A percentile compares a stretch with the other conserved stretches of the same genome.
These are phyloP conservation scores for Pseudomyrmex gracilis DNA, from an alignment of 1,140 invertebrate genomes.

Conservation along the genomic window DNA sequence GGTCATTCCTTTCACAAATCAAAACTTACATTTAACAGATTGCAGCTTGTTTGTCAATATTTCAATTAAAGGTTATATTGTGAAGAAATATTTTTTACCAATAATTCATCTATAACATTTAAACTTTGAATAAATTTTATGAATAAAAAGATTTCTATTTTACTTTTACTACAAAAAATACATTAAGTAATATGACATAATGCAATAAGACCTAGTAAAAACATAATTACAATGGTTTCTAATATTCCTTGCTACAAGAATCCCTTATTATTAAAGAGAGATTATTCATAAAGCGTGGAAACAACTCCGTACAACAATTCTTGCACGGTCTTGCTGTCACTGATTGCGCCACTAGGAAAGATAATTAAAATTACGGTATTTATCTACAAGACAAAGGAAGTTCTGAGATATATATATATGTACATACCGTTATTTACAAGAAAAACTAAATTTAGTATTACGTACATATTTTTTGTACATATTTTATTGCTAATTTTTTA, in stretches of 20 bases:
- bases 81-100: neutral
- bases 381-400: slow-evolving; percentile 57
- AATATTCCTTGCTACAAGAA: neutral
- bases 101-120: neutral
- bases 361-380: slow-evolving; percentile 74
- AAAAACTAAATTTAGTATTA: neutral
- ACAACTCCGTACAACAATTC: slow-evolving; percentile 58
- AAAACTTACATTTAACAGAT: neutral
- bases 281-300: neutral
- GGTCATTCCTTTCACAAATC: neutral
- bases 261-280: neutral
- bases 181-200: neutral
- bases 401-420: too few species aligned
- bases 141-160: slow-evolving; percentile 4
- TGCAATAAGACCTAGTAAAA: neutral
- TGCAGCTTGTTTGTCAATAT: neutral
- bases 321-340: slow-evolving; percentile 67
- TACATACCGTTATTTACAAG: neutral
- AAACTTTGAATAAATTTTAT: neutral
- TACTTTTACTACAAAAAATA: neutral
- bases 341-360: slow-evolving; percentile 65
- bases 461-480: neutral
- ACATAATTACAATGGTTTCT: neutral
- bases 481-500: neutral
- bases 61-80: neutral